Evolutionary conservation across 2,797 vertebrate genomes (phyloP).

Genomic region (Allobates femoralis): DNA sequence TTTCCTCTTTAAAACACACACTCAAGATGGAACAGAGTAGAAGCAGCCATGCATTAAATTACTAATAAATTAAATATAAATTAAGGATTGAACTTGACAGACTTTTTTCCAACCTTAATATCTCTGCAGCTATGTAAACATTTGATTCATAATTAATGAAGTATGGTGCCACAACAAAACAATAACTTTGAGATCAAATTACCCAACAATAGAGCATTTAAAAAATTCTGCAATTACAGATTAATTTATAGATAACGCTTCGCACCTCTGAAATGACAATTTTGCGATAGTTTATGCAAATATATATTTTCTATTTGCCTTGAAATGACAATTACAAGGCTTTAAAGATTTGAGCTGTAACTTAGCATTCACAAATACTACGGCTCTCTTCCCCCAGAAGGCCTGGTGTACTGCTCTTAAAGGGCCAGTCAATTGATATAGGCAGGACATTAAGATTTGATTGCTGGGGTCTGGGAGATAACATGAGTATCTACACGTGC

Average conservation of each 20-base stretch:
- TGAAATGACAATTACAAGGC: background rate
- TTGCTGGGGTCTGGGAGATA: background rate
- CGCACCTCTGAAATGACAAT: background rate
- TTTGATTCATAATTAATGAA: conserved; percentile 44
- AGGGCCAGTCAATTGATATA: background rate
- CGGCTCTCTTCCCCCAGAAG: background rate
- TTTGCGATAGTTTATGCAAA: background rate
- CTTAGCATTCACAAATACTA: background rate
- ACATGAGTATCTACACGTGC: background rate
- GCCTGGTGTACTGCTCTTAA: background rate
- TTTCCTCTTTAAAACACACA: conserved; percentile 21
- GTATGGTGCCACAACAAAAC: conserved; percentile 31
- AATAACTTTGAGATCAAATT: conserved; percentile 30
- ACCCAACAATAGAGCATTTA: conserved; percentile 13
- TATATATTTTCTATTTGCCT: no score
- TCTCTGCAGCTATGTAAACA: conserved; percentile 35
- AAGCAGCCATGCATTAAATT: conserved; percentile 41
- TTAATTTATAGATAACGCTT: background rate
- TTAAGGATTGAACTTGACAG: conserved; percentile 25
- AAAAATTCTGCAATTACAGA: background rate
- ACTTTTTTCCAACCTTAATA: conserved; percentile 24
- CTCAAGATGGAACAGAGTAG: conserved; percentile 16
- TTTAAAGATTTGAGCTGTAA: background rate
- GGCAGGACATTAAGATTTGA: background rate
- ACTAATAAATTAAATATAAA: conserved; percentile 44